Evolutionary conservation across 2,113 vertebrate species (phyloP).

Genomic region (Stigmatopora nigra): DNA sequence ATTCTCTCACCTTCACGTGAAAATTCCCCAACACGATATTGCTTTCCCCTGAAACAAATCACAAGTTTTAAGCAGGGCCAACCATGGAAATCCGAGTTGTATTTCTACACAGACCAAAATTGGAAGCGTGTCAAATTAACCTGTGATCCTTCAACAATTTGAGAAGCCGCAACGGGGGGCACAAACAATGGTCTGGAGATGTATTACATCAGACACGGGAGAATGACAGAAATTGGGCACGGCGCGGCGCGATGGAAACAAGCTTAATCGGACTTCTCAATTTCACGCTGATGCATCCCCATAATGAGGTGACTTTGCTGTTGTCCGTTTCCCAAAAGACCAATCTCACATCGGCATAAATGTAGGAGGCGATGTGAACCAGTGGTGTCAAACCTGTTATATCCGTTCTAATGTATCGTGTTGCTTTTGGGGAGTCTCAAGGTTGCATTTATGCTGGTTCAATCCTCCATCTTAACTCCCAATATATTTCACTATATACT

Average conservation of each 20-base stretch:
- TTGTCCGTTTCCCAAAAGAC: slow-evolving; percentile 11
- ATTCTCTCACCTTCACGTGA: neutral
- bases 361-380: neutral
- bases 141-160: slow-evolving; percentile 59
- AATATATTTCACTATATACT: neutral
- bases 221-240: slow-evolving; percentile 57
- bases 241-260: slow-evolving; percentile 42
- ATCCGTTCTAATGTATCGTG: neutral
- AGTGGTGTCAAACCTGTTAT: neutral
- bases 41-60: slow-evolving; percentile 65
- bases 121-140: slow-evolving; percentile 60
- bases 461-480: neutral
- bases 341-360: slow-evolving; percentile 13
- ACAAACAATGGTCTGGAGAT: slow-evolving; percentile 66
- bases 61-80: slow-evolving; percentile 42
- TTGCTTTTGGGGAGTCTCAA: neutral
- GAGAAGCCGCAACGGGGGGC: slow-evolving; percentile 37
- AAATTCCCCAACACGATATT: slow-evolving; percentile 20
- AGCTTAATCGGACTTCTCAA: slow-evolving; percentile 62
- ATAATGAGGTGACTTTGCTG: slow-evolving; percentile 52
- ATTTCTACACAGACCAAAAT: slow-evolving; percentile 52
- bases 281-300: slow-evolving; percentile 57
- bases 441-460: neutral
- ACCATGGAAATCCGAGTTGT: slow-evolving; percentile 60
- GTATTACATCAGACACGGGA: slow-evolving; percentile 57